Base-by-base conservation (phyloP, 2,797 vertebrate species). In the Semotilus atromaculatus region DNA sequence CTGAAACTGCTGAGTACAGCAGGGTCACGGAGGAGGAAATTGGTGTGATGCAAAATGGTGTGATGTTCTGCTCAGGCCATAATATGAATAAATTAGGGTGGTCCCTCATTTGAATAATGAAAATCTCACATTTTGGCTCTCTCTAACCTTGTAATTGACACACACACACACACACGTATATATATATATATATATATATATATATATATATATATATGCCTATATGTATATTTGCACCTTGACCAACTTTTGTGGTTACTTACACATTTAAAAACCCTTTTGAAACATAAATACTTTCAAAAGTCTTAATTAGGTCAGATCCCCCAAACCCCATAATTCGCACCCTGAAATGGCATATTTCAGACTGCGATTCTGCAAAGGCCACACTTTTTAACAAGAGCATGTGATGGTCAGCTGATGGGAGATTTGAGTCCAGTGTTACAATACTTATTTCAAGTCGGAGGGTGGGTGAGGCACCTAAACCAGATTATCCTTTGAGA, bases 331-430 rank as follows among this genome's bases (percentile, higher is more conserved):
- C 38, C 21, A n/a, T 18, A 16, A 26, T 45, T 45, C 14, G 1
- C 40, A 26, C n/a, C 21, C 2, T 77, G 23, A 43, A 13, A 45
- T 48, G 16, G 7, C 43, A 23, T 43, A 45, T 34, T 45, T 82
- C 40, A 36, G 23, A 77, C 66, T 82, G 29, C 1, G 72, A 86
- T 88, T 82, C 82, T 43, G 34, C 38, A 7, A 72, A 60, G 19
- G 38, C 43, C 34, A 58, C 14, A 55, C 81, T 40, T 14, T 91
- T 45, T 84, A 77, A 85, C 76, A 67, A 62, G 71, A 90, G 53
- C 94, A 93, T 94, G 91, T 94, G 94, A 92, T 75, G 48, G 81
- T 94, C 94, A 95, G 93, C 92, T 95, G 94, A 95, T 78, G 26
- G 11, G 81, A 91, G 92, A 92, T 92, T 94, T 92, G 74, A 85